Conservation (phyloP, 1,140 invertebrate genomes). For the Rhyzopertha dominica region DNA sequence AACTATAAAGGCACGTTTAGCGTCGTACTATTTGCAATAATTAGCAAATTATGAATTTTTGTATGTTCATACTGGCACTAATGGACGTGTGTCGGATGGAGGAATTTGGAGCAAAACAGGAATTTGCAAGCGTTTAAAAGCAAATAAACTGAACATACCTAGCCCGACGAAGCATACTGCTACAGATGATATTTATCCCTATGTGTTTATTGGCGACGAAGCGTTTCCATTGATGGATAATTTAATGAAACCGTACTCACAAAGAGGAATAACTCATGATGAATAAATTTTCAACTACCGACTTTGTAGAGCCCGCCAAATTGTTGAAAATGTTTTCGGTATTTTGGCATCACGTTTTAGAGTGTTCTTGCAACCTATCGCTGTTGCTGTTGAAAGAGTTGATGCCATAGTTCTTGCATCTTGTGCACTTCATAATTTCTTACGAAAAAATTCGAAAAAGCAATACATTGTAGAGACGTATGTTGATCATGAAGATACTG, state of each 20-base stretch:
- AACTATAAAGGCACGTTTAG: constrained; percentile 46
- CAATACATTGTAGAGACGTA: constrained; percentile 3
- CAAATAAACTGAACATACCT: constrained; percentile 29
- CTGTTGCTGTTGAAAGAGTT: constrained; percentile 30
- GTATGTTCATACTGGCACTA: no score
- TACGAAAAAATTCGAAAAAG: constrained; percentile 2
- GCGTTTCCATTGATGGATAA: constrained; percentile 43
- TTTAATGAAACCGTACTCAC: constrained; percentile 47
- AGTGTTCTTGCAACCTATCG: constrained; percentile 33
- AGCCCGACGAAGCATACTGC: constrained; percentile 23
- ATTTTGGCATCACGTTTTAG: constrained; percentile 36
- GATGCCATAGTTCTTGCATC: constrained; percentile 29
- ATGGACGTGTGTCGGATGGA: no score
- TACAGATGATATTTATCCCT: constrained; percentile 28
- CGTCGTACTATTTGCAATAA: no score
- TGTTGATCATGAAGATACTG: constrained; percentile 14
- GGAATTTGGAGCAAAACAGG: constrained; percentile 27
- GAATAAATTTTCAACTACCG: constrained; percentile 12
- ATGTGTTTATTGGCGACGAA: constrained; percentile 46
- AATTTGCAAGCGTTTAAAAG: constrained; percentile 20
- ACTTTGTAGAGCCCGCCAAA: constrained; percentile 23
- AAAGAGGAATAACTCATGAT: constrained; percentile 29
- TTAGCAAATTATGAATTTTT: no score
- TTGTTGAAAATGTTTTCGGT: constrained; percentile 43
- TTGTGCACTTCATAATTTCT: constrained; percentile 25